Base-by-base conservation (phyloP, 2,797 vertebrate genomes). In the Anguilla marmorata region DNA sequence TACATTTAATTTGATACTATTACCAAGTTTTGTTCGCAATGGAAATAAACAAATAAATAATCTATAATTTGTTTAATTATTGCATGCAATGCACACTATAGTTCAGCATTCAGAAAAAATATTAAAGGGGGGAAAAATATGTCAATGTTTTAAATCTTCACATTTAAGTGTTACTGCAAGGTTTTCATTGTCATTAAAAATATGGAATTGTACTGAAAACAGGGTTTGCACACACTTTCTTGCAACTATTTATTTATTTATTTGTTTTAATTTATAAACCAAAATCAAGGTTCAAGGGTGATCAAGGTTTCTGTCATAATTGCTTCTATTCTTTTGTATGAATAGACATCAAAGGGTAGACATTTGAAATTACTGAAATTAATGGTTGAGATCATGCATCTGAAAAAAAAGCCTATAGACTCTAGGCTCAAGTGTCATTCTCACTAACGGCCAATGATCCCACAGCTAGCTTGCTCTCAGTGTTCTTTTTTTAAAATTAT, bases 311-410 rank as follows among this genome's bases (percentile, higher is more conserved):
- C 63, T 69, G 63, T 27, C n/a, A 11, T 27, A 30, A 69, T 69
- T 27, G 63, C n/a, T 69, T 9, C 24, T 8, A 27, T 69, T 69
- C 7, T n/a, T n/a, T 50, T 84, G 24, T 84, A 9, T 52, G 4
- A 84, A 52, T 84, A 84, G 45, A 63, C 27, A 58, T 85, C 84
- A 85, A 85, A 85, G 30, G 54, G 56, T 24, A 30, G 27, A 19
- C 24, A 33, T 33, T 58, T 24, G 6, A 30, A 60, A 85, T n/a
- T n/a, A 19, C 56, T 60, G 27, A 85, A 85, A 50, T 52, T 19
- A 60, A 85, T 50, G 12, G 6, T 85, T 37, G 52, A 41, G 52
- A 33, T n/a, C 37, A 3, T 84, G 52, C 82, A 84, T 84, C 82
- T 84, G 41, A n/a, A n/a, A 84, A 60, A 58, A 56, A 52, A 60